These are phyloP conservation scores for Ceratina calcarata DNA, from an alignment of 1,140 invertebrate genomes.

Conservation along the genomic window DNA sequence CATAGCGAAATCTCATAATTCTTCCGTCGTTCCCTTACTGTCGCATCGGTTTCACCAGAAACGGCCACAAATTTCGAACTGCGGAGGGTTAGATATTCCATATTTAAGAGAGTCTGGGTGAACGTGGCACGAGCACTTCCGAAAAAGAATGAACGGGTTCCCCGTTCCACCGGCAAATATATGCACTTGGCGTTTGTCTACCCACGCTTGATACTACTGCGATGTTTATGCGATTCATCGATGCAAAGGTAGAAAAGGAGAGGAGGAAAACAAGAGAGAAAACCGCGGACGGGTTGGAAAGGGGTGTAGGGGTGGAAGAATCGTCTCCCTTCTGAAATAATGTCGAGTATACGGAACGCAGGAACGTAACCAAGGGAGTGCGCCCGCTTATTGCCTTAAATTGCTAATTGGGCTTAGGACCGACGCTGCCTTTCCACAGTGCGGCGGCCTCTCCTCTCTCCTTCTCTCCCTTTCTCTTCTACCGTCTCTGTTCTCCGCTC, in stretches of 20 bases:
- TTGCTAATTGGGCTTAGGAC: constrained; percentile 76
- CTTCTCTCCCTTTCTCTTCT: not conserved
- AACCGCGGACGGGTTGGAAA: not conserved
- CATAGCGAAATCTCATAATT: not conserved
- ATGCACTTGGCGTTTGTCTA: constrained; percentile 59
- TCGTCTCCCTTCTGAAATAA: constrained; percentile 56
- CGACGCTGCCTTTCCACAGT: constrained; percentile 61
- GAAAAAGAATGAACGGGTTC: constrained; percentile 30
- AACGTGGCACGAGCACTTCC: constrained; percentile 26
- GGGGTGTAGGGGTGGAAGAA: constrained; percentile 12
- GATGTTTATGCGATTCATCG: constrained; percentile 59
- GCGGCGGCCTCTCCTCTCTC: constrained; percentile 20
- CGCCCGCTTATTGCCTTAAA: constrained; percentile 74
- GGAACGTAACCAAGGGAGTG: constrained; percentile 56
- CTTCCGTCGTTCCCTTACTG: not conserved
- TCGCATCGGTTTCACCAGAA: constrained; percentile 10
- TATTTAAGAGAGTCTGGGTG: constrained; percentile 11
- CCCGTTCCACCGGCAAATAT: constrained; percentile 37
- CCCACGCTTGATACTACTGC: constrained; percentile 43
- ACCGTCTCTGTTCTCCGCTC: not conserved
- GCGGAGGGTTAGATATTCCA: constrained; percentile 10
- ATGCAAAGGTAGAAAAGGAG: constrained; percentile 32
- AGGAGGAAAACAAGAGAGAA: constrained; percentile 11
- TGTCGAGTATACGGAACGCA: constrained; percentile 45
- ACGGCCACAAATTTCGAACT: constrained; percentile 12